These are phyloP conservation scores for Coremacera marginata DNA, from an alignment of 2,888 invertebrate genomes.

Conservation along the genomic window DNA sequence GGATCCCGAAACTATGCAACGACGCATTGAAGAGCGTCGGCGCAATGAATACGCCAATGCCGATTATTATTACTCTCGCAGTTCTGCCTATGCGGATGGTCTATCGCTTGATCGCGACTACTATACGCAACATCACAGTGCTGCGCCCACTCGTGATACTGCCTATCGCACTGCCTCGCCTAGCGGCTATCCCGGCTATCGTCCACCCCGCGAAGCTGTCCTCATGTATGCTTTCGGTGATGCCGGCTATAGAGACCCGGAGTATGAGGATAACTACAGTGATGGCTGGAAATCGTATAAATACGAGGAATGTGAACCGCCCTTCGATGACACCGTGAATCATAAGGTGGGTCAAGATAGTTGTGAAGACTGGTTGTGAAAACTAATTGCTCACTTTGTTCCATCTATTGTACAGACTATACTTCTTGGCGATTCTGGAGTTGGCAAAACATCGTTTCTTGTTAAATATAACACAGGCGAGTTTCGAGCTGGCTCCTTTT, in stretches of 20 bases:
- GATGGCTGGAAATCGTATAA: conserved; percentile 69
- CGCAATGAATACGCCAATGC: conserved; percentile 52
- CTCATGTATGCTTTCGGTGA: conserved; percentile 70
- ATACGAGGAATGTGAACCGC: conserved; percentile 65
- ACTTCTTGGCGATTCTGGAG: conserved; percentile 92
- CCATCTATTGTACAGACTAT: conserved; percentile 83
- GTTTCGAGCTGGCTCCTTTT: conserved; percentile 91
- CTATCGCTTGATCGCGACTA: conserved; percentile 20
- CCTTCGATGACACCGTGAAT: conserved; percentile 73
- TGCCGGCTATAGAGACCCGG: conserved; percentile 57
- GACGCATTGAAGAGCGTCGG: conserved; percentile 61
- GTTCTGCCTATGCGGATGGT: conserved; percentile 54
- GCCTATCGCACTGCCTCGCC: conserved; percentile 75
- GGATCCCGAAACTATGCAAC: conserved; percentile 71
- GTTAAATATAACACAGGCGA: conserved; percentile 95
- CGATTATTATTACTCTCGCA: conserved; percentile 45
- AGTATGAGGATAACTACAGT: conserved; percentile 58
- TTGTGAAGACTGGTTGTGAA: too few relatives aligned
- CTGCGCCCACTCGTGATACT: conserved; percentile 42
- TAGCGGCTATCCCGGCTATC: conserved; percentile 85
- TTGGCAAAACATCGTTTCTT: conserved; percentile 91
- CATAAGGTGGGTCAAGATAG: conserved; percentile 73
- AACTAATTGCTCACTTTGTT: too few relatives aligned
- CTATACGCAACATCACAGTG: conserved; percentile 49
- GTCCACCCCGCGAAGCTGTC: conserved; percentile 79